Conservation (phyloP, 2,113 vertebrate genomes). For the Corvus cornix region DNA sequence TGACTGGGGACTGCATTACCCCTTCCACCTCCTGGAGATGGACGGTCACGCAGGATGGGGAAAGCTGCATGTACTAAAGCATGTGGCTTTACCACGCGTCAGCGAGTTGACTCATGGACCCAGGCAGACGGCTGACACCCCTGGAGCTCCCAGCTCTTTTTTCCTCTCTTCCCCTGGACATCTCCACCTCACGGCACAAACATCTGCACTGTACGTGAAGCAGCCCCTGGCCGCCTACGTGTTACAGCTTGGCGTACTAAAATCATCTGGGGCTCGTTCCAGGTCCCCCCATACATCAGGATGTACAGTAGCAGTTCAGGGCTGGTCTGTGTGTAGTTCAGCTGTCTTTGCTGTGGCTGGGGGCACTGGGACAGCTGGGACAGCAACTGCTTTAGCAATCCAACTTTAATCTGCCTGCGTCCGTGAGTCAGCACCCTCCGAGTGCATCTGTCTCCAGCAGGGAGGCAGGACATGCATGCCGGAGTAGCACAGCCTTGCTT, state of each 20-base stretch:
- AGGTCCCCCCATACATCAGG: neutral
- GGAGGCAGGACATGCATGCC: neutral
- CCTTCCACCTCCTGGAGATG: conserved; percentile 29
- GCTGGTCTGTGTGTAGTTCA: neutral
- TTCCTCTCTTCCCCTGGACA: conserved; percentile 27
- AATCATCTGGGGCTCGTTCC: neutral
- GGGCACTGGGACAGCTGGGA: conserved; percentile 62
- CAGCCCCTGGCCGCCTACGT: neutral
- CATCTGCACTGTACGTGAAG: conserved; percentile 33
- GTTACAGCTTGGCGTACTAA: neutral
- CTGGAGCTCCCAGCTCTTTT: conserved; percentile 32
- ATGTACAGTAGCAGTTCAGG: neutral
- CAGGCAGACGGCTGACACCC: conserved; percentile 56
- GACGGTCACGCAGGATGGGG: neutral
- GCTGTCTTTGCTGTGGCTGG: conserved; percentile 42
- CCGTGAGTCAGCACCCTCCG: conserved; percentile 42
- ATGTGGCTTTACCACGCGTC: conserved; percentile 65
- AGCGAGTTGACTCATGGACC: conserved; percentile 58
- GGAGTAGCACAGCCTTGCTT: neutral
- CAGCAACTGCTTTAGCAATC: conserved; percentile 54
- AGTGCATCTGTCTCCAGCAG: conserved; percentile 42
- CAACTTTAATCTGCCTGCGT: conserved; percentile 36
- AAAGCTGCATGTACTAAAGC: conserved; percentile 21
- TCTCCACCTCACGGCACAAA: conserved; percentile 40
- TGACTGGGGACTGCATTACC: conserved; percentile 32